phyloP scores from a whole-genome alignment of 2,113 vertebrate species.

The Heterotis niloticus region DNA sequence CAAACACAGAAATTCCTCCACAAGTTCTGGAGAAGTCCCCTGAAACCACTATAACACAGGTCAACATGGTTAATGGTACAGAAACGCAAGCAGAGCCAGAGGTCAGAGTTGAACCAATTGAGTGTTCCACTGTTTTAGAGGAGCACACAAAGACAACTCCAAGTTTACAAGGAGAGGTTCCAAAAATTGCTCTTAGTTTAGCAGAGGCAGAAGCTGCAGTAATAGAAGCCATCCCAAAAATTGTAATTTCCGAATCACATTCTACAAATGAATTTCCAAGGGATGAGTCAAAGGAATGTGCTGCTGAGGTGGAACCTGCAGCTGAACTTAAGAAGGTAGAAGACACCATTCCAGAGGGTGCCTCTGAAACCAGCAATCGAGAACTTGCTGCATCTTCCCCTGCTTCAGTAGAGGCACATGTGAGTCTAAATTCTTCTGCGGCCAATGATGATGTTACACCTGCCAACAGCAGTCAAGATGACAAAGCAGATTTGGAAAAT shows the following conservation, averaged over 20 bases:
- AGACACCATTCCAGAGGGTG: conserved; percentile 21
- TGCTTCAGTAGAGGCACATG: not conserved
- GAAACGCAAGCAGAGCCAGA: conserved; percentile 20
- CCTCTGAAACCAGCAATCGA: not conserved
- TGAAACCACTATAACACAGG: not conserved
- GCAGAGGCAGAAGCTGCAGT: not conserved
- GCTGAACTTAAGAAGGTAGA: conserved; percentile 18
- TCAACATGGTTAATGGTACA: conserved; percentile 23
- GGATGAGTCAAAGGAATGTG: conserved; percentile 35
- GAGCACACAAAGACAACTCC: not conserved
- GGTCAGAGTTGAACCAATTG: not conserved
- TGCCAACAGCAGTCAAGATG: not conserved
- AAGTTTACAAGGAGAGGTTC: conserved; percentile 18
- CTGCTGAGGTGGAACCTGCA: not conserved
- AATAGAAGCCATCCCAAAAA: conserved; percentile 48
- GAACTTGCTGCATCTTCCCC: conserved; percentile 11
- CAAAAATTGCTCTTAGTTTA: not conserved
- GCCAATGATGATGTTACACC: not conserved
- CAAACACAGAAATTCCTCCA: conserved; percentile 30
- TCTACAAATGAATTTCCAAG: conserved; percentile 40
- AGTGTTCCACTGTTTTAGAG: not conserved
- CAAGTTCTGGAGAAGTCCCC: conserved; percentile 21
- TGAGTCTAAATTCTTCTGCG: conserved; percentile 31
- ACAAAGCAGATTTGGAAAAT: conserved; percentile 57
- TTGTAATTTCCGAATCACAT: conserved; percentile 56